Conservation (phyloP, 2,888 invertebrate species). For the Gibbula magus region DNA sequence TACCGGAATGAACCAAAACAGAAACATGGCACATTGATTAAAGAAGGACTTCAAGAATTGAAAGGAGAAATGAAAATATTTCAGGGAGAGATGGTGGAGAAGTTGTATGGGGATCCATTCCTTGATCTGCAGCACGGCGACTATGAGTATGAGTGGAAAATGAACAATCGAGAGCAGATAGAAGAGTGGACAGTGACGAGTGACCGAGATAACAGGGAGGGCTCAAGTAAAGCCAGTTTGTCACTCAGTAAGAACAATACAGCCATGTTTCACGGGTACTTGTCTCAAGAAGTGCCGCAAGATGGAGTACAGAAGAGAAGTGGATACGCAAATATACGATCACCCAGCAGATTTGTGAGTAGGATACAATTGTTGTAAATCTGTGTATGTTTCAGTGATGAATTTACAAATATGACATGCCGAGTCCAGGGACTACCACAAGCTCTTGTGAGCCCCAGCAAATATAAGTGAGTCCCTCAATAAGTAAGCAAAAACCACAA, state of each 20-base stretch:
- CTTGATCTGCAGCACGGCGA: conserved; percentile 78
- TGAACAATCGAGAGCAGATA: conserved; percentile 80
- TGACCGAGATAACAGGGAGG: conserved; percentile 89
- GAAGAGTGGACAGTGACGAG: conserved; percentile 81
- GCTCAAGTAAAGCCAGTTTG: conserved; percentile 83
- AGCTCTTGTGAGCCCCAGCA: too few species aligned
- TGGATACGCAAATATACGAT: conserved; percentile 89
- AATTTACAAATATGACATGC: too few species aligned
- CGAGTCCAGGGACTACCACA: too few species aligned
- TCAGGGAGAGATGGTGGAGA: conserved; percentile 82
- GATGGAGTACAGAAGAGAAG: conserved; percentile 86
- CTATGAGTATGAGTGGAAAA: conserved; percentile 85
- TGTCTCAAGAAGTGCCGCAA: conserved; percentile 81
- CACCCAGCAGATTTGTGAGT: conserved; percentile 77
- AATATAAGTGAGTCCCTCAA: too few species aligned
- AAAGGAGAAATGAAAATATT: conserved; percentile 82
- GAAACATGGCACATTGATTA: conserved; percentile 49
- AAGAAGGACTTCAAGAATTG: conserved; percentile 81
- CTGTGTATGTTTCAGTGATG: too few species aligned
- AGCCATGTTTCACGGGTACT: conserved; percentile 73
- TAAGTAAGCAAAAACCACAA: too few species aligned
- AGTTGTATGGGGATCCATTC: conserved; percentile 80
- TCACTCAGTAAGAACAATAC: conserved; percentile 80
- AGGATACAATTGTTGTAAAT: not conserved
- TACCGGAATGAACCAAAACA: conserved; percentile 43